These are phyloP conservation scores for Archips xylosteana DNA, from an alignment of 2,888 invertebrate species.

Conservation along the genomic window DNA sequence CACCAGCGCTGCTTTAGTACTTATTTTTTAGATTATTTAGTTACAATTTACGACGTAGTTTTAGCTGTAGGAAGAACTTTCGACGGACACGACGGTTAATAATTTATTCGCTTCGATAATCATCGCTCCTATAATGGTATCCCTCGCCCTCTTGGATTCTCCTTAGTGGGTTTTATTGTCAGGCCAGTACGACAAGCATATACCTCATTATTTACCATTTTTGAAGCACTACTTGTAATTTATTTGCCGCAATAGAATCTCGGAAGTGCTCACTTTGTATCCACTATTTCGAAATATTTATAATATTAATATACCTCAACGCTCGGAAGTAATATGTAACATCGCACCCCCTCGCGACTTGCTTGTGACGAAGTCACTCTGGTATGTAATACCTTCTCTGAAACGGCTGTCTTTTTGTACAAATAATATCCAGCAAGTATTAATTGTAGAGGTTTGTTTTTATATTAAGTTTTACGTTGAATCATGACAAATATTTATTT, in stretches of 20 bases:
- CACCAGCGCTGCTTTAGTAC: constrained; percentile 53
- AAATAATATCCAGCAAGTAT: constrained; percentile 73
- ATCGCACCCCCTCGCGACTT: constrained; percentile 27
- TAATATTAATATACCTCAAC: constrained; percentile 22
- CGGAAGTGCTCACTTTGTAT: constrained; percentile 33
- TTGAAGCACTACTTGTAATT: constrained; percentile 23
- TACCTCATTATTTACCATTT: constrained; percentile 40
- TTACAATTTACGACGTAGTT: constrained; percentile 34
- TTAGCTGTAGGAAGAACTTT: constrained; percentile 22
- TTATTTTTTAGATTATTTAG: constrained; percentile 49
- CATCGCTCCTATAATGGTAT: constrained; percentile 10
- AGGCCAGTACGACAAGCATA: constrained; percentile 41
- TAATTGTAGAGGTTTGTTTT: constrained; percentile 67
- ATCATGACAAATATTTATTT: constrained; percentile 83
- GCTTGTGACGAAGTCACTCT: constrained; percentile 56
- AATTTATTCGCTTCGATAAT: constrained; percentile 24
- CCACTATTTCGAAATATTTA: constrained; percentile 28
- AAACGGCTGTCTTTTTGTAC: constrained; percentile 75
- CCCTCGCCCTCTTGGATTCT: constrained; percentile 13
- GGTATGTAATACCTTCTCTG: constrained; percentile 67
- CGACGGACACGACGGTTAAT: constrained; percentile 16
- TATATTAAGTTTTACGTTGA: constrained; percentile 72
- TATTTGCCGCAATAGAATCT: constrained; percentile 34
- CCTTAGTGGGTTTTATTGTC: constrained; percentile 13
- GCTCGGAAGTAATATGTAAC: background rate